These are phyloP conservation scores for Paradisaea rubra DNA, from an alignment of 2,113 vertebrate species.

Conservation along the genomic window DNA sequence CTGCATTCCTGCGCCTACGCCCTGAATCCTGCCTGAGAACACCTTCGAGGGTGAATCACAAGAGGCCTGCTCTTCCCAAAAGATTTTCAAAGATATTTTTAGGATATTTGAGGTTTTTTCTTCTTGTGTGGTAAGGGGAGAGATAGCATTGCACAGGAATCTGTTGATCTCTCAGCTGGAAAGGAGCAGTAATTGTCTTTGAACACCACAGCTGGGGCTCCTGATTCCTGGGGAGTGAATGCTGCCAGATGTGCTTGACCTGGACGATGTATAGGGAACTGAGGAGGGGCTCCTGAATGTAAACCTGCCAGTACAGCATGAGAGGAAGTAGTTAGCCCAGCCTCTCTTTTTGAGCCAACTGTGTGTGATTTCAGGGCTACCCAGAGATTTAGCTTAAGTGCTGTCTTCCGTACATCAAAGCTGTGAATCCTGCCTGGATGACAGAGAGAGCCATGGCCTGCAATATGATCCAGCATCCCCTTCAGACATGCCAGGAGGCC, in stretches of 20 bases:
- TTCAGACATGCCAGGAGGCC: slow-evolving; percentile 16
- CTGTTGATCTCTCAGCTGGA: neutral
- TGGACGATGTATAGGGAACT: neutral
- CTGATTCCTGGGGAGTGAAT: neutral
- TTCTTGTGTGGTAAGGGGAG: neutral
- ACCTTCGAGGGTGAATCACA: neutral
- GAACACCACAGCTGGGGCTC: neutral
- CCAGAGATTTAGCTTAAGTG: slow-evolving; percentile 19
- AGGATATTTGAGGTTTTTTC: neutral
- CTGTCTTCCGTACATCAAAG: slow-evolving; percentile 19
- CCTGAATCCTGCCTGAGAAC: neutral
- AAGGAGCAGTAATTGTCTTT: neutral
- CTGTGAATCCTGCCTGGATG: neutral
- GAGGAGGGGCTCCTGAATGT: neutral
- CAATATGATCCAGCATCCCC: neutral
- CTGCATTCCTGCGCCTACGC: neutral
- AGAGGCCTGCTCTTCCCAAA: neutral
- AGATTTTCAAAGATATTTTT: neutral
- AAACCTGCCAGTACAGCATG: neutral
- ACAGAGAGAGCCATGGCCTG: neutral
- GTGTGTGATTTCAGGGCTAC: slow-evolving; percentile 12
- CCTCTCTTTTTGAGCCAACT: slow-evolving; percentile 1
- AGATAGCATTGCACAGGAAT: neutral
- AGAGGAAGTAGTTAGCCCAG: slow-evolving; percentile 19
- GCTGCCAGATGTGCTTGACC: slow-evolving; percentile 32